phyloP scores from a whole-genome alignment of 2,888 invertebrate genomes.

The Pseudococcus viburni region DNA sequence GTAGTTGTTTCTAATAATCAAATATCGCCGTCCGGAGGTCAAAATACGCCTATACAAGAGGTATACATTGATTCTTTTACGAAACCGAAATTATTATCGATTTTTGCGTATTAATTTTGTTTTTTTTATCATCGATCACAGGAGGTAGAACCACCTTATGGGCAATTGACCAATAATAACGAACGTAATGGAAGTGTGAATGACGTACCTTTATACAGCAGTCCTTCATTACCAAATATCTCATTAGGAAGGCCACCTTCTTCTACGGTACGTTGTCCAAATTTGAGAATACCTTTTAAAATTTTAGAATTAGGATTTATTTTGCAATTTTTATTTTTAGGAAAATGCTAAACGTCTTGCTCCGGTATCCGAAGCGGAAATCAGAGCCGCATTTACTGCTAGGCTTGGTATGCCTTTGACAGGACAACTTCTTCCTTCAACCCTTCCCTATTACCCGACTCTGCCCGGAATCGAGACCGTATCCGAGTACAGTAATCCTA shows the following conservation, averaged over 20 bases:
- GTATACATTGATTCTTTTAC: conserved; percentile 69
- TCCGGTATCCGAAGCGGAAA: conserved; percentile 84
- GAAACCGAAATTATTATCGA: background rate
- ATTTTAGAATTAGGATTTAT: background rate
- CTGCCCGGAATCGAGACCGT: conserved; percentile 72
- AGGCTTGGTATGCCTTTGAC: conserved; percentile 79
- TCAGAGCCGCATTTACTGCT: conserved; percentile 80
- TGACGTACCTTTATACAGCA: conserved; percentile 88
- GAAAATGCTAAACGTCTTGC: conserved; percentile 74
- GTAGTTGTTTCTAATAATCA: conserved; percentile 74
- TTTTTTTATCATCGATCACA: conserved; percentile 69
- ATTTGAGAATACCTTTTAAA: background rate
- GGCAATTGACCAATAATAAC: conserved; percentile 74
- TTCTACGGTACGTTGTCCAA: conserved; percentile 69
- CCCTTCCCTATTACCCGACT: conserved; percentile 81
- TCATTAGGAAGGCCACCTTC: conserved; percentile 86
- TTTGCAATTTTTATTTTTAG: conserved; percentile 68
- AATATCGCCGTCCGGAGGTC: conserved; percentile 76
- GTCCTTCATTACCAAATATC: conserved; percentile 97
- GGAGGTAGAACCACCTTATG: conserved; percentile 82
- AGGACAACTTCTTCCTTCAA: conserved; percentile 79
- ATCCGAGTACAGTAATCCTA: conserved; percentile 72
- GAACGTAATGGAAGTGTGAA: conserved; percentile 80
- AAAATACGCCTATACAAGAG: conserved; percentile 83
- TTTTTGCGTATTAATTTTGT: conserved; percentile 20